Conservation (phyloP, 2,797 vertebrate species). For the Platyrinchus mystaceus region DNA sequence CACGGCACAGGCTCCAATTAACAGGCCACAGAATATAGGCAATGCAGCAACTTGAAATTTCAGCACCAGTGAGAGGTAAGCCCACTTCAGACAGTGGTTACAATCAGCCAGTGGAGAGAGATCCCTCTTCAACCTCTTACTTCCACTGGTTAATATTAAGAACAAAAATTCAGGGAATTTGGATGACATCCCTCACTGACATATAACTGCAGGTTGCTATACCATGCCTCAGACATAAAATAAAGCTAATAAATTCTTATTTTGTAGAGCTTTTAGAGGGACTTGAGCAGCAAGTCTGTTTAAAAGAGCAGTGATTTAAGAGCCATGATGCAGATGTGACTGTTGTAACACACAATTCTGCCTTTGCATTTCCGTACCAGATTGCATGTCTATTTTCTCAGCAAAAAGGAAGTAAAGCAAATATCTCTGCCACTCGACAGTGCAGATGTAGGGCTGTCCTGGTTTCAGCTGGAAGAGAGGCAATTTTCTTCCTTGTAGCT, state of each 20-base stretch:
- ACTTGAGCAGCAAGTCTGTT: not conserved
- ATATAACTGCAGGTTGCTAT: not conserved
- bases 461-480: not conserved
- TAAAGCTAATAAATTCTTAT: not conserved
- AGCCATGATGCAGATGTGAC: not conserved
- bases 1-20: not conserved
- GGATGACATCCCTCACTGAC: not conserved
- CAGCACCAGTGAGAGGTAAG: not conserved
- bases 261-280: not conserved
- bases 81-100: not conserved
- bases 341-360: not conserved
- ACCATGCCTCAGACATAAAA: not conserved
- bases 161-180: not conserved
- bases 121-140: not conserved
- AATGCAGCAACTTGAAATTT: fast-evolving
- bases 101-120: not conserved
- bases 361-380: not conserved
- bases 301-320: not conserved
- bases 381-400: not conserved
- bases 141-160: not conserved
- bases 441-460: not conserved
- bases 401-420: not conserved
- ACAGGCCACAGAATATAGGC: not conserved
- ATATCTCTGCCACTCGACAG: not conserved
- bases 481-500: not conserved